Base-by-base conservation (phyloP, 2,888 invertebrate species). In the Cheilosia vernalis region DNA sequence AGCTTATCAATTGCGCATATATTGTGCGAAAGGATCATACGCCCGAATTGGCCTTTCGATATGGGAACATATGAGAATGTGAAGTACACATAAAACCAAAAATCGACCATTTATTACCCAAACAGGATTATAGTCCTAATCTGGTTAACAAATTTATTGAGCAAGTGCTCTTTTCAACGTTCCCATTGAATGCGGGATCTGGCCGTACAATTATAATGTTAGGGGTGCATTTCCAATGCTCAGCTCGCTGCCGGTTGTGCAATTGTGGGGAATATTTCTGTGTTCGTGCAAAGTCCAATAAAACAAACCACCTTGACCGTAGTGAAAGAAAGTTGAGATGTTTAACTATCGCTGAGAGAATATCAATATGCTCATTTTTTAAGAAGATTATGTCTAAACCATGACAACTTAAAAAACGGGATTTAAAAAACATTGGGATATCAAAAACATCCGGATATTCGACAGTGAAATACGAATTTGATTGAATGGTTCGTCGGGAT, bases 51-150 rank as follows among this genome's bases (percentile, higher is more conserved):
- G 13, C 72, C 70, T 76, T 85, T 85, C 85, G 85, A 72, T 72
- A 85, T 85, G 85, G 85, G 85, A 85, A 81, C 76, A 70, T 55
- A 77, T 72, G 60, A 47, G 60, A 69, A 66, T 66, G 33, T 70
- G 33, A 66, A 80, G 76, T 70, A 21, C 40, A 40, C 49, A 66
- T 37, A 37, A 66, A 85, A 72, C 85, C 85, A 56, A 85, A 85
- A 85, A 81, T 85, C 81, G 70, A 81, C 85, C 76, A 76, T 81
- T 85, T 70, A 85, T 85, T 85, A 61, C 66, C 49, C 81, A 81
- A 81, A 81, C 85, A 77, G 85, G 85, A 85, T 85, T 85, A 81
- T 81, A 66, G 66, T 72, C 81, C 81, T 85, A 85, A 81, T 85
- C 85, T 76, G 76, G 81, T 85, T 85, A 81, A 63, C 81, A 85